Evolutionary conservation across 2,113 vertebrate species (phyloP).

Genomic region (Meriones unguiculatus): DNA sequence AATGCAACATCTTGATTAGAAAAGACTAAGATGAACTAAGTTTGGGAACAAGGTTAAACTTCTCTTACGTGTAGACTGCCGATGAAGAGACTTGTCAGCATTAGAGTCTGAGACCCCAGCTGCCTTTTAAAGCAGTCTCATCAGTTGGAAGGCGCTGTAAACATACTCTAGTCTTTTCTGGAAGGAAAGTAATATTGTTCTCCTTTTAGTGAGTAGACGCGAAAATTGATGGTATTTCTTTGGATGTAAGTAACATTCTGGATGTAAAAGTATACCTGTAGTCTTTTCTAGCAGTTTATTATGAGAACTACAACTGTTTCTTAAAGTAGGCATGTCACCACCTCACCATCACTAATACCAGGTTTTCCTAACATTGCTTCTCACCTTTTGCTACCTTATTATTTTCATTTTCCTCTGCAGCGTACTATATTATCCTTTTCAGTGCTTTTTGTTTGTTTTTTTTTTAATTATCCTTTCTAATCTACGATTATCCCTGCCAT

Average conservation of each 20-base stretch:
- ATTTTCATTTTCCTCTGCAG: conserved; percentile 19
- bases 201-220: conserved; percentile 17
- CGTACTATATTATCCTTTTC: conserved; percentile 13
- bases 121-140: conserved; percentile 32
- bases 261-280: conserved; percentile 5
- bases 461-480: conserved; percentile 44
- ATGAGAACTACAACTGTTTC: conserved; percentile 41
- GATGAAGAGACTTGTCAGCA: neutral
- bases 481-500: neutral
- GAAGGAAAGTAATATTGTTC: conserved; percentile 9
- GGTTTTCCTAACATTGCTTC: neutral
- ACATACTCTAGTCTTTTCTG: conserved; percentile 18
- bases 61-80: neutral
- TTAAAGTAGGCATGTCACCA: neutral
- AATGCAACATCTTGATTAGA: conserved; percentile 7
- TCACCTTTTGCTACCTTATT: neutral
- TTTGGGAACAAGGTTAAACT: conserved; percentile 45
- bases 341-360: neutral
- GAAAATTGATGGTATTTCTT: conserved; percentile 31
- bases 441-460: neutral
- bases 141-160: conserved; percentile 14
- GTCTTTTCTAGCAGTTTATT: conserved; percentile 23
- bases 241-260: conserved; percentile 5
- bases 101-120: neutral
- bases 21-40: conserved; percentile 31